phyloP scores from a whole-genome alignment of 2,888 invertebrate species.

The Agrotis clavis region DNA sequence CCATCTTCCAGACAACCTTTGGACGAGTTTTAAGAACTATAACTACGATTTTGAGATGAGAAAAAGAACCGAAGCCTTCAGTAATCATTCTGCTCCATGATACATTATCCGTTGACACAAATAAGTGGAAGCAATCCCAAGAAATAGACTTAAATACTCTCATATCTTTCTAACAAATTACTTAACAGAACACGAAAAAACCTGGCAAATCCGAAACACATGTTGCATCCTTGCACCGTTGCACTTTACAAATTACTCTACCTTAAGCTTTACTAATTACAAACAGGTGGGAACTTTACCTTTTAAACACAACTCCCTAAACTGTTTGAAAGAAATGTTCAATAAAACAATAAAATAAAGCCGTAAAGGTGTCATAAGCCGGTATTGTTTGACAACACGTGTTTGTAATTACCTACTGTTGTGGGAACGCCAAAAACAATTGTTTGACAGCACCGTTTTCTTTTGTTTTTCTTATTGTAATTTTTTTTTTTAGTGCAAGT shows the following conservation, averaged over 20 bases:
- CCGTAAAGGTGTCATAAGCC: slow-evolving; percentile 62
- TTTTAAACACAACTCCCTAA: slow-evolving; percentile 40
- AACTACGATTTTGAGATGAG: background rate
- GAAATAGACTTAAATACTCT: background rate
- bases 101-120: background rate
- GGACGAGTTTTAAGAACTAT: too few species aligned
- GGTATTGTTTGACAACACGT: slow-evolving; percentile 74
- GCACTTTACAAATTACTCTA: slow-evolving; percentile 38
- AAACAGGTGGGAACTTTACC: slow-evolving; percentile 48
- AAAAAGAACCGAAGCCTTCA: background rate
- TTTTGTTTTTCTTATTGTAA: slow-evolving; percentile 23
- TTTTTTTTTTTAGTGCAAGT: slow-evolving; percentile 16
- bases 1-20: too few species aligned
- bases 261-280: slow-evolving; percentile 49
- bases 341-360: slow-evolving; percentile 64
- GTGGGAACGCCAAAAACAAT: slow-evolving; percentile 63
- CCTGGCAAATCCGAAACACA: slow-evolving; percentile 41
- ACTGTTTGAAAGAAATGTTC: slow-evolving; percentile 52
- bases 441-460: slow-evolving; percentile 42
- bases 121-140: slow-evolving; percentile 3
- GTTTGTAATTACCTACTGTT: slow-evolving; percentile 71
- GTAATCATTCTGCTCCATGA: background rate
- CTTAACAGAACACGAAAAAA: background rate
- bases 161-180: background rate
- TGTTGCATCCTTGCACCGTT: slow-evolving; percentile 34